These are phyloP conservation scores for Oncorhynchus tshawytscha DNA, from an alignment of 2,113 vertebrate species.

Conservation along the genomic window DNA sequence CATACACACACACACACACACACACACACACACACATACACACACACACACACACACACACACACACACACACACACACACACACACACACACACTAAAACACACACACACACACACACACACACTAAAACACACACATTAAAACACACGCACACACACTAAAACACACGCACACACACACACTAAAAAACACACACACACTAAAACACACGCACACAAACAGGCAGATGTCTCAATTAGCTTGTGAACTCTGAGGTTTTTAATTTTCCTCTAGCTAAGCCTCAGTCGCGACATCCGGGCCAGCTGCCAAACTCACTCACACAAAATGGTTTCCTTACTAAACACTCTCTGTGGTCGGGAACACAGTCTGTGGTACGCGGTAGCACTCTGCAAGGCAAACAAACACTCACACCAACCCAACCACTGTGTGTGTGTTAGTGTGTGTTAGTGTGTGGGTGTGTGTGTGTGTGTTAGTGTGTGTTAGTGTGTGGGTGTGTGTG, in stretches of 20 bases:
- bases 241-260: conserved; percentile 22
- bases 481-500: conserved; percentile 28
- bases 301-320: conserved; percentile 53
- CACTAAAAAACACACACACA: no score
- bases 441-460: neutral
- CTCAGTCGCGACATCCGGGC: conserved; percentile 21
- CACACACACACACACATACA: conserved; percentile 5
- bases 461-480: conserved; percentile 28
- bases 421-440: conserved; percentile 2
- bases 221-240: neutral
- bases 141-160: neutral
- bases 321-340: conserved; percentile 53
- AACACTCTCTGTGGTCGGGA: conserved; percentile 48
- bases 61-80: neutral
- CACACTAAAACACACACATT: neutral
- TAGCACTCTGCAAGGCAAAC: conserved; percentile 60
- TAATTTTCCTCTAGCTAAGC: neutral
- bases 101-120: neutral
- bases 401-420: conserved; percentile 45
- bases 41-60: neutral
- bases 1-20: no score
- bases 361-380: conserved; percentile 35
- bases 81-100: conserved; percentile 6
- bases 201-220: conserved; percentile 4
- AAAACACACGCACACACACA: neutral